Evolutionary conservation across 2,113 vertebrate genomes (phyloP), one percentile per base, ranked within the genome.

Genomic region (Montifringilla adamsi): DNA sequence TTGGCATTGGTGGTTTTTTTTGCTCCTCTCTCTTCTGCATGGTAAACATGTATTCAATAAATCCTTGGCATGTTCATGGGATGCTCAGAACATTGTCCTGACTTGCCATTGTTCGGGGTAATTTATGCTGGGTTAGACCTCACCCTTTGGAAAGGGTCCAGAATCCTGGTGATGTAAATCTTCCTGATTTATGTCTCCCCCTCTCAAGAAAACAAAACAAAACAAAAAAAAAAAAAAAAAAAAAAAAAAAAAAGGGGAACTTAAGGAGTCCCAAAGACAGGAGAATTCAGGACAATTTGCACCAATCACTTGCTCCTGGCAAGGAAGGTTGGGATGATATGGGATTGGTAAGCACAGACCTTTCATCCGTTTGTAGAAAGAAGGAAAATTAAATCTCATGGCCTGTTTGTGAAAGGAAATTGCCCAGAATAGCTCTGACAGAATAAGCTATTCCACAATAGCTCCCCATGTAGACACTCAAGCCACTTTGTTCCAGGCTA

Each of bases 401-500:
- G 92, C 83, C 83, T 93, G 93, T 90, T 95, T 93, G 88, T 92
- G 92, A 95, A 93, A 86, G 93, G 90, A 96, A 96, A 93, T 96
- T 93, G 90, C 90, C 90, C 83, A 87, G 95, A 96, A 96, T 93
- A 96, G 90, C 86, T 96, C 88, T 93, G 95, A 92, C 86, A 96
- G 93, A 94, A 90, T 93, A 92, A 96, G 94, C 94, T 79, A 53
- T 96, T 95, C 94, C 80, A 96, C 95, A 96, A 96, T 95, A 93
- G 92, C 88, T 94, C 90, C 90, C 94, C 93, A 89, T 92, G 88
- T 0, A 52, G 93, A 90, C 88, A 93, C 90, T 93, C 15, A 9
- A 96, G 88, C 89, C 88, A 95, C 95, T 96, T 96, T 95, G 88
- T 96, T 95, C 94, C 94, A 89, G 92, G 94, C 92, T 95, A 95